A percentile compares a stretch with the other conserved stretches of the same genome.
phyloP scores from a whole-genome alignment of 2,888 invertebrate species.

The Tipula confusa region DNA sequence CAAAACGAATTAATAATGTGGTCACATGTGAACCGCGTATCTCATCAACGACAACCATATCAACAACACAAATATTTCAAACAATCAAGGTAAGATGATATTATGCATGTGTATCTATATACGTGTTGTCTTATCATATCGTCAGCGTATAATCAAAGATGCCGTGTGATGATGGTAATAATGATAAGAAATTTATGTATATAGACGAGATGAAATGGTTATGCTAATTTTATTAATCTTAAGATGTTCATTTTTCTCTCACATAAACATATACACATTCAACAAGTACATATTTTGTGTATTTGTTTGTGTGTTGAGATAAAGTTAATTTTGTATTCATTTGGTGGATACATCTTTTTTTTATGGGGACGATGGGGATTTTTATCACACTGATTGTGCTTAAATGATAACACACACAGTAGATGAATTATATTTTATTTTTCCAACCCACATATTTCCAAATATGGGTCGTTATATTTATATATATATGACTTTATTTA shows the following conservation, averaged over 20 bases:
- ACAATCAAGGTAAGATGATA: slow-evolving; percentile 38
- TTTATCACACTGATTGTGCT: slow-evolving; percentile 1
- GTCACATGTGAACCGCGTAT: slow-evolving; percentile 49
- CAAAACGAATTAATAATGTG: slow-evolving; percentile 40
- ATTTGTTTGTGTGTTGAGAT: background rate
- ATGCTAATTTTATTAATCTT: slow-evolving; percentile 25
- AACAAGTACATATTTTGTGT: background rate
- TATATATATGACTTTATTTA: background rate
- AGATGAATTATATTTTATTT: background rate
- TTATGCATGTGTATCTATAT: background rate
- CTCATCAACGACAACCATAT: slow-evolving; percentile 35
- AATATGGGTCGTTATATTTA: background rate
- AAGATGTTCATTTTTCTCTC: slow-evolving; percentile 8
- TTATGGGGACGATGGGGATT: background rate
- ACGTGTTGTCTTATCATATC: background rate
- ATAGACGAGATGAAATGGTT: background rate
- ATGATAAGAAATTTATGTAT: background rate
- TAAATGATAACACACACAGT: background rate
- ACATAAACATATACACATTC: background rate
- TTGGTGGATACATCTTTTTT: background rate
- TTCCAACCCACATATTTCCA: background rate
- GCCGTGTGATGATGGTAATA: background rate
- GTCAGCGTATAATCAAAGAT: background rate
- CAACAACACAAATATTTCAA: slow-evolving; percentile 32
- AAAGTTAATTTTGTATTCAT: slow-evolving; percentile 12